These are phyloP conservation scores for Drosophila bipectinata DNA, from an alignment of 1,140 invertebrate genomes.

Conservation along the genomic window DNA sequence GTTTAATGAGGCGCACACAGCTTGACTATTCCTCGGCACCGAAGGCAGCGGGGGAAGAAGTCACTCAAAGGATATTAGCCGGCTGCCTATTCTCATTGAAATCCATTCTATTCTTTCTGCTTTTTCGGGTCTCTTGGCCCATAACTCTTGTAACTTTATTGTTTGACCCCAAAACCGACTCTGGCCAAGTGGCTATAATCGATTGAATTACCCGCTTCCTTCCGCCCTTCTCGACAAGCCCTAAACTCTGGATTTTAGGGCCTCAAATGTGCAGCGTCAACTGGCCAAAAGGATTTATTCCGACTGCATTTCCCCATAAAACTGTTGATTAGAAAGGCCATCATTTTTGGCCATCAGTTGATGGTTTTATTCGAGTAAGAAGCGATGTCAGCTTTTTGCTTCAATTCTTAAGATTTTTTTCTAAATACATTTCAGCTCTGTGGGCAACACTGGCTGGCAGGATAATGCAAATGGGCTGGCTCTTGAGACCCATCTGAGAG, in stretches of 20 bases:
- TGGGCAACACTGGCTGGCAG: conserved; percentile 13
- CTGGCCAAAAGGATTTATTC: conserved; percentile 30
- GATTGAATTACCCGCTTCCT: conserved; percentile 42
- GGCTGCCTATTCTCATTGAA: conserved; percentile 44
- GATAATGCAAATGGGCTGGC: conserved; percentile 55
- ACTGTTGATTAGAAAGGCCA: conserved; percentile 9
- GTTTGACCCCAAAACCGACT: conserved; percentile 53
- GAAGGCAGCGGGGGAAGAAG: conserved; percentile 9
- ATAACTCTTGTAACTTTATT: conserved; percentile 58
- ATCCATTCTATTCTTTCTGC: conserved; percentile 36
- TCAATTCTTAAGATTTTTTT: background rate
- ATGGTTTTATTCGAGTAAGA: conserved; percentile 10
- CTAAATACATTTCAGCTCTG: background rate
- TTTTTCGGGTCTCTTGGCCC: conserved; percentile 31
- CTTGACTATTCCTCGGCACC: conserved; percentile 54
- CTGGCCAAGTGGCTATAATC: conserved; percentile 29
- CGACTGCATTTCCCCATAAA: conserved; percentile 1
- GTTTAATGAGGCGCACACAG: conserved; percentile 64
- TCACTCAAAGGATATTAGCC: conserved; percentile 52
- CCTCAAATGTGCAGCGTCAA: conserved; percentile 31
- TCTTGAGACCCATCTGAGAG: conserved; percentile 49
- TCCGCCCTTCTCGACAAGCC: conserved; percentile 37
- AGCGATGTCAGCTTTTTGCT: conserved; percentile 22
- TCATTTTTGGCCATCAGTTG: background rate
- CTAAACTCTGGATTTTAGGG: conserved; percentile 17